Percentiles rank a stretch among this genome's conserved stretches.
Evolutionary conservation across 2,888 invertebrate genomes (phyloP).

Genomic region (Mythimna lalbum): DNA sequence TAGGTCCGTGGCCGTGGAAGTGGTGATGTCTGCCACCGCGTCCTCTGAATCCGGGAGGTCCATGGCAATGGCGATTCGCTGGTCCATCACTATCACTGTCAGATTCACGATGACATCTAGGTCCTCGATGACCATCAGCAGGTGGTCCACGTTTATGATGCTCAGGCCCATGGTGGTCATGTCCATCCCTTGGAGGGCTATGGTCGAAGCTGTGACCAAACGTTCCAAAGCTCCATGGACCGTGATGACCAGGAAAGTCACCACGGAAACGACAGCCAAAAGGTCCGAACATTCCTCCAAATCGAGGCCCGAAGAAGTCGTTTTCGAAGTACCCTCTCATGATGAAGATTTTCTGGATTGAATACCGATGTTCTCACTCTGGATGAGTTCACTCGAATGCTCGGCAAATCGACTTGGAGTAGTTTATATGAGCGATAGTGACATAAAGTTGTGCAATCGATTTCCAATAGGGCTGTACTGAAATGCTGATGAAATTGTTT

Average conservation of each 20-base stretch:
- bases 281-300: background rate
- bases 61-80: background rate
- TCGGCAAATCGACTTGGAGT: background rate
- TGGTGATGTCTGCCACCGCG: background rate
- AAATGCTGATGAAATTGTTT: slow-evolving; percentile 11
- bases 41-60: slow-evolving; percentile 2
- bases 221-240: slow-evolving; percentile 22
- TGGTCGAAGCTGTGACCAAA: slow-evolving; percentile 24
- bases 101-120: slow-evolving; percentile 6
- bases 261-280: slow-evolving; percentile 7
- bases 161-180: slow-evolving; percentile 15
- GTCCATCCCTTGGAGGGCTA: background rate
- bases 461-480: slow-evolving; percentile 33
- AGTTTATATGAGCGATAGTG: slow-evolving; percentile 38
- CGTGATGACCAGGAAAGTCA: slow-evolving; percentile 19
- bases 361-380: slow-evolving; percentile 11
- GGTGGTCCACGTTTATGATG: slow-evolving; percentile 21
- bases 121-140: background rate
- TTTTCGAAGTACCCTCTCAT: slow-evolving; percentile 34
- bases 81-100: slow-evolving; percentile 20
- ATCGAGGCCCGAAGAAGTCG: slow-evolving; percentile 28
- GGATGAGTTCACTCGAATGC: slow-evolving; percentile 35
- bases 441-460: slow-evolving; percentile 48
- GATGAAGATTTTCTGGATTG: background rate
- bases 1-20: slow-evolving; percentile 3